A percentile compares a stretch with the other conserved stretches of the same genome.
phyloP scores from a whole-genome alignment of 2,113 vertebrate species.

The Chaenogobius annularis region DNA sequence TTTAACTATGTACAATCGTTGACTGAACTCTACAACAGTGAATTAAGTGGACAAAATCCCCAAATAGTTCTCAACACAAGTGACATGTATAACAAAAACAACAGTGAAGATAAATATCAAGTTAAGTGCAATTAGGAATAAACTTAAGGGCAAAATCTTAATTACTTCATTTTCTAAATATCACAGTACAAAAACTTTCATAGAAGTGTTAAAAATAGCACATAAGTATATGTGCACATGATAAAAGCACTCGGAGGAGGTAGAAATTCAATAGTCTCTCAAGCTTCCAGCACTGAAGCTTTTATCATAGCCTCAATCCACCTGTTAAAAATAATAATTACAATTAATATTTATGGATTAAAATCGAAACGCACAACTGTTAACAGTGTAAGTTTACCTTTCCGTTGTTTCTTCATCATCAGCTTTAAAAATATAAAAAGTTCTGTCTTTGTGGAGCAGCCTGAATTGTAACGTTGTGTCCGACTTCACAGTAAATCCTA shows the following conservation, averaged over 20 bases:
- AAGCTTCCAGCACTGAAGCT: conserved; percentile 84
- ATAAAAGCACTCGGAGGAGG: not conserved
- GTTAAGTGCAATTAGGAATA: not conserved
- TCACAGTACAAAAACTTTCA: not conserved
- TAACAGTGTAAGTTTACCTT: conserved; percentile 77
- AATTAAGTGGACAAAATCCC: not conserved
- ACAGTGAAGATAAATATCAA: not conserved
- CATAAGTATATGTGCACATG: too few relatives aligned
- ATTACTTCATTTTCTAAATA: not conserved
- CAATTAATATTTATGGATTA: not conserved
- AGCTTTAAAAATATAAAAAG: conserved; percentile 92
- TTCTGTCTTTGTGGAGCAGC: conserved; percentile 91
- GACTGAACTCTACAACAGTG: not conserved
- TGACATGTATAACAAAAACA: not conserved
- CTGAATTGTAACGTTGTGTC: conserved; percentile 86
- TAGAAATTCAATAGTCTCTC: not conserved
- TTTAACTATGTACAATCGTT: not conserved
- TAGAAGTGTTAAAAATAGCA: not conserved
- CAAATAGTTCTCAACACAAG: not conserved
- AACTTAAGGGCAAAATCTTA: not conserved
- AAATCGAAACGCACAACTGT: not conserved
- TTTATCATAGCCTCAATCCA: conserved; percentile 96
- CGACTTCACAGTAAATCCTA: conserved; percentile 88
- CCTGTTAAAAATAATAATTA: conserved; percentile 67
- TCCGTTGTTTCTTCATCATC: conserved; percentile 87